These are phyloP conservation scores for Acrocyrtus sp. DNA, from an alignment of 2,888 invertebrate species.

Conservation along the genomic window DNA sequence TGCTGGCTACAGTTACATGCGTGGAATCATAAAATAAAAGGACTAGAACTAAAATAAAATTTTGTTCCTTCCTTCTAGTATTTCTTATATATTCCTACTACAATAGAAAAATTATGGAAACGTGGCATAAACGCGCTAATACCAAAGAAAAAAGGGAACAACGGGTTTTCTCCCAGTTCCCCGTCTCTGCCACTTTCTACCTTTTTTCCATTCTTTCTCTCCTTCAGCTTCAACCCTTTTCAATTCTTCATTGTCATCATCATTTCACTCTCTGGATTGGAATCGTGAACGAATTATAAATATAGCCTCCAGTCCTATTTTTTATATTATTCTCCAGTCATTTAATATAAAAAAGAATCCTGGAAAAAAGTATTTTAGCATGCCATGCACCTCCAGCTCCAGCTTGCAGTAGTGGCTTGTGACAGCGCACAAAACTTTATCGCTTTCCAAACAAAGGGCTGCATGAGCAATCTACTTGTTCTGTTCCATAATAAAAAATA, in stretches of 20 bases:
- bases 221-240: constrained; percentile 29
- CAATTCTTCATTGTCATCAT: constrained; percentile 29
- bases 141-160: neutral
- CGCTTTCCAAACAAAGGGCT: too few species aligned
- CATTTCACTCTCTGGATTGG: too few species aligned
- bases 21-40: constrained; percentile 27
- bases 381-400: too few species aligned
- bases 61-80: too few species aligned
- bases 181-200: constrained; percentile 21
- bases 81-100: too few species aligned
- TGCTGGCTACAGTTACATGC: constrained; percentile 16
- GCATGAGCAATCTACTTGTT: too few species aligned
- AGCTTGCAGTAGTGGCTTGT: too few species aligned
- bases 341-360: too few species aligned
- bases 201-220: constrained; percentile 7
- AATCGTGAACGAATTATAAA: constrained; percentile 49
- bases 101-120: constrained; percentile 32
- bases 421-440: too few species aligned
- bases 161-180: neutral
- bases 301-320: constrained; percentile 46
- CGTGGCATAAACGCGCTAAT: neutral
- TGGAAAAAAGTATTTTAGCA: too few species aligned
- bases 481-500: too few species aligned
- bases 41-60: neutral
- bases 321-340: too few species aligned